Conservation (phyloP, 2,888 invertebrate genomes). For the Oxyscelio sp. region DNA sequence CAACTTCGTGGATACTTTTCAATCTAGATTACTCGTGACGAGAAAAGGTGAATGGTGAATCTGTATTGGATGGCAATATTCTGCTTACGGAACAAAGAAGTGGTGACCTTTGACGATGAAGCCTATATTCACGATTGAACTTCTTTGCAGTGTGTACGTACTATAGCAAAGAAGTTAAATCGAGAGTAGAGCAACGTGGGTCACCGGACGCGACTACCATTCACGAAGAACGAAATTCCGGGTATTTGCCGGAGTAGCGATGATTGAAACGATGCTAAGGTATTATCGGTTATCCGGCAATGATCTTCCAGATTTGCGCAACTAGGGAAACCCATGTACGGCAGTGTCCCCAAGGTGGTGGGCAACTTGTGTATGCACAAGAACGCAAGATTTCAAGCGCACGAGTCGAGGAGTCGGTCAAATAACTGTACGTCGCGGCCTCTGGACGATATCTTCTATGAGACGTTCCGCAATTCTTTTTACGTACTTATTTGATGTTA, state of each 20-base stretch:
- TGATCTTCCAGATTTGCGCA: conserved; percentile 42
- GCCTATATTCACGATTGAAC: conserved; percentile 24
- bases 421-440: conserved; percentile 88
- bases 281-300: conserved; percentile 25
- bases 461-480: conserved; percentile 60
- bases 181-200: conserved; percentile 74
- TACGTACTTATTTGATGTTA: conserved; percentile 46
- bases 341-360: conserved; percentile 58
- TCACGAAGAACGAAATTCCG: conserved; percentile 78
- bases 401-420: conserved; percentile 86
- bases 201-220: conserved; percentile 75
- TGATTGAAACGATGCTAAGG: conserved; percentile 48
- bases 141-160: conserved; percentile 18
- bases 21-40: conserved; percentile 7
- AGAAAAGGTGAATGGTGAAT: conserved; percentile 31
- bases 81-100: conserved; percentile 40
- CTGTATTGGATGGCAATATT: conserved; percentile 27
- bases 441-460: conserved; percentile 85
- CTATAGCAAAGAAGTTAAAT: conserved; percentile 51
- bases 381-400: conserved; percentile 63
- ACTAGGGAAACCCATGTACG: conserved; percentile 64
- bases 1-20: conserved; percentile 2
- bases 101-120: conserved; percentile 41
- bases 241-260: conserved; percentile 70
- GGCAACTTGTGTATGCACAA: conserved; percentile 41